Percentiles rank a stretch among this genome's conserved stretches.
phyloP scores from a whole-genome alignment of 2,113 vertebrate genomes.

The Alces alces region DNA sequence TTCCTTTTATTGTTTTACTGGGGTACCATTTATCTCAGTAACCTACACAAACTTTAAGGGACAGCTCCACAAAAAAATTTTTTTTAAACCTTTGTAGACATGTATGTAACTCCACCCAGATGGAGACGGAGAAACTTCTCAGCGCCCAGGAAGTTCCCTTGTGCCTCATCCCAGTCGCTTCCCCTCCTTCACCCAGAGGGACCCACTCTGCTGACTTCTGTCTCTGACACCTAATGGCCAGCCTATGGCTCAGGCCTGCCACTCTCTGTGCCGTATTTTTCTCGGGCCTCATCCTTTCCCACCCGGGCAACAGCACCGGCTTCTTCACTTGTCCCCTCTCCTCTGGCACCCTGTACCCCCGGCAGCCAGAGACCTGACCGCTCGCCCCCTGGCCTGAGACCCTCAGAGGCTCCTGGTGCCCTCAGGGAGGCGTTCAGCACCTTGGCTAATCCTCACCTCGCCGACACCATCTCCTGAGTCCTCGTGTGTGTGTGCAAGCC shows the following conservation, averaged over 20 bases:
- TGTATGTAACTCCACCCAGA: too few relatives aligned
- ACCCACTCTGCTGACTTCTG: too few relatives aligned
- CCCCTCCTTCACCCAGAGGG: neutral
- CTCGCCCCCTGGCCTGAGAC: too few relatives aligned
- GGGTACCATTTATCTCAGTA: neutral
- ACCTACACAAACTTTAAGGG: neutral
- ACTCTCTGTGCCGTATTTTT: neutral
- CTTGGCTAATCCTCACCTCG: neutral
- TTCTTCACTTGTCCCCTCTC: neutral
- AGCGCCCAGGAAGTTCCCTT: neutral
- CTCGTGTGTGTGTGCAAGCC: accelerated
- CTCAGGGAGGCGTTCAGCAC: neutral
- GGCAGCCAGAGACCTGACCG: neutral
- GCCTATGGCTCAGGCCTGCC: neutral
- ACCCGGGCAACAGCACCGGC: neutral
- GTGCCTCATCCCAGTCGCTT: accelerated
- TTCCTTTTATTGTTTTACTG: neutral
- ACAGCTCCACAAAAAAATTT: neutral
- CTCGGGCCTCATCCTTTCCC: neutral
- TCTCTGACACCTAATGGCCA: neutral
- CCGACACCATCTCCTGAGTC: neutral
- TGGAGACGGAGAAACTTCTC: neutral
- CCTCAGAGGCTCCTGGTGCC: neutral
- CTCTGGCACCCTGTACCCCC: too few relatives aligned
- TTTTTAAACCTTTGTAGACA: neutral